Conservation (phyloP, 1,140 invertebrate species). For the Lithobius niger region DNA sequence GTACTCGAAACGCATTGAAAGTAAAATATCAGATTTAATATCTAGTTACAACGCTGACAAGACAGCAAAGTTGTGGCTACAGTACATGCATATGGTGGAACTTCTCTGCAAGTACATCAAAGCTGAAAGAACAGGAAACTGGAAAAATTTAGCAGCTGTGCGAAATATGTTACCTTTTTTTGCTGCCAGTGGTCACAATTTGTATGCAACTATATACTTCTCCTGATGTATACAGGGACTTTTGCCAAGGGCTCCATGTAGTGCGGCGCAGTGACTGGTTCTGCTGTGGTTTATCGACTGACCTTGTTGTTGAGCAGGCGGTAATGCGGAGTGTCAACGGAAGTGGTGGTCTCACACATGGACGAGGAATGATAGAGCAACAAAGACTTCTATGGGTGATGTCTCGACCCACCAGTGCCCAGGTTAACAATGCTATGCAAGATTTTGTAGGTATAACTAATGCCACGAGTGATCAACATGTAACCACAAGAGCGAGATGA, state of each 20-base stretch:
- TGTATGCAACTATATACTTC: not conserved
- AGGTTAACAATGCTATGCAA: not conserved
- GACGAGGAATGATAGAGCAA: not conserved
- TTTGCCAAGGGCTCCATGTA: not conserved
- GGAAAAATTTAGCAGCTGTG: not conserved
- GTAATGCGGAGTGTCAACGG: too few relatives aligned
- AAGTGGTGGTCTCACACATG: too few relatives aligned
- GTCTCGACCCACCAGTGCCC: not conserved
- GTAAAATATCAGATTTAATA: not conserved
- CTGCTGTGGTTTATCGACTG: constrained; percentile 19
- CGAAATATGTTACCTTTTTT: not conserved
- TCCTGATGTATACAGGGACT: not conserved
- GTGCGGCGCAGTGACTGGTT: constrained; percentile 16
- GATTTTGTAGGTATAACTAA: not conserved
- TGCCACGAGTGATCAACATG: not conserved
- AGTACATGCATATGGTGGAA: constrained; percentile 1
- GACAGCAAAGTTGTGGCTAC: constrained; percentile 4
- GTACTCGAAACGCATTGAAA: not conserved
- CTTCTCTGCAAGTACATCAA: not conserved
- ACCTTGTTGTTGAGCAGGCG: too few relatives aligned
- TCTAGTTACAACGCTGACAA: not conserved
- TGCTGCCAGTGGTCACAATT: not conserved
- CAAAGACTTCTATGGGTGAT: not conserved
- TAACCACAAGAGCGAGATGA: not conserved
- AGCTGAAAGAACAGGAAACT: not conserved